Conservation (phyloP, 2,888 invertebrate species). For the Tetragonula carbonaria region DNA sequence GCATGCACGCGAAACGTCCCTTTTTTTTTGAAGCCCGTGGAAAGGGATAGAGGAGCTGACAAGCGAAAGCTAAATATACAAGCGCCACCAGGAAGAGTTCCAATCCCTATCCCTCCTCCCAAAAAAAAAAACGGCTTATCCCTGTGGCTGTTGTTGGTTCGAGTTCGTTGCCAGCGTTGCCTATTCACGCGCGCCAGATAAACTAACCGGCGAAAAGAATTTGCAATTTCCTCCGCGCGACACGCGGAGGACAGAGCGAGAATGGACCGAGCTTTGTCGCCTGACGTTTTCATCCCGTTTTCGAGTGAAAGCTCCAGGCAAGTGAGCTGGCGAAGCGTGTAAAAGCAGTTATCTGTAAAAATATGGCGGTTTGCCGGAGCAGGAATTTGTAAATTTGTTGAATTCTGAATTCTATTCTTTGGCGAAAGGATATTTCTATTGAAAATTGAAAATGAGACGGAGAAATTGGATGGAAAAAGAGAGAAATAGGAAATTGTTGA, state of each 20-base stretch:
- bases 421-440: too few species aligned
- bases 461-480: too few species aligned
- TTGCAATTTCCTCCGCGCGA: conserved; percentile 42
- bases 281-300: conserved; percentile 8
- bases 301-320: not conserved
- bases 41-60: conserved; percentile 40
- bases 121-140: conserved; percentile 57
- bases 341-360: not conserved
- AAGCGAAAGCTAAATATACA: conserved; percentile 61
- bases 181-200: conserved; percentile 48
- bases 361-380: not conserved
- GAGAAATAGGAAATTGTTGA: too few species aligned
- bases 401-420: too few species aligned
- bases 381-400: too few species aligned
- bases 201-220: conserved; percentile 52
- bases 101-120: not conserved
- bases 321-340: not conserved
- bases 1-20: not conserved
- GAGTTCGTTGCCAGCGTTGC: conserved; percentile 51
- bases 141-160: conserved; percentile 41
- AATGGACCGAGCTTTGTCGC: not conserved
- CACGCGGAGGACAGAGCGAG: not conserved
- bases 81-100: conserved; percentile 12
- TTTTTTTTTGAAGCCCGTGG: conserved; percentile 2
- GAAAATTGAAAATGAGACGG: too few species aligned